Evolutionary conservation across 2,113 vertebrate species (phyloP).

Genomic region (Lichenostomus cassidix): DNA sequence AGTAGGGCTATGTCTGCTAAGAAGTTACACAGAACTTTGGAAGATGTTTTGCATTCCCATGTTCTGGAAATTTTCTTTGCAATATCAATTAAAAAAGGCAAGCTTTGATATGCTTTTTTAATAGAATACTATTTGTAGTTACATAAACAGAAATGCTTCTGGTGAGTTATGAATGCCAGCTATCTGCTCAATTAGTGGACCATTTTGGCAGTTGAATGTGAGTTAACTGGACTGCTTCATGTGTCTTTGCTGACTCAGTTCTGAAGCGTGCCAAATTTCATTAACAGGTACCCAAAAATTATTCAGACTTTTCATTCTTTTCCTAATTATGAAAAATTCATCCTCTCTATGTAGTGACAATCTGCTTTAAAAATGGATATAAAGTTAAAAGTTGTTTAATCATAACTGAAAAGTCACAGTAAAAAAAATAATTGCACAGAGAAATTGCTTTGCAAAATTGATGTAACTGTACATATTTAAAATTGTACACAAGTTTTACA

Average conservation of each 20-base stretch:
- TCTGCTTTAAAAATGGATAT: neutral
- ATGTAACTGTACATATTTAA: conserved; percentile 17
- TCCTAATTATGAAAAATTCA: neutral
- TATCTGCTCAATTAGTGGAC: neutral
- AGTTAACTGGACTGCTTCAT: neutral
- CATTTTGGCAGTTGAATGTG: neutral
- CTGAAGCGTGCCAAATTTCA: neutral
- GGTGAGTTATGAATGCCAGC: neutral
- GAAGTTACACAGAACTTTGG: neutral
- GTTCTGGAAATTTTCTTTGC: neutral
- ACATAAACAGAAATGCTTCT: neutral
- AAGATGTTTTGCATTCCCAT: neutral
- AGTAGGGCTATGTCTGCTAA: neutral
- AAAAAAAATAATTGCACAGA: neutral
- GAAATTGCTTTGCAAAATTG: conserved; percentile 39
- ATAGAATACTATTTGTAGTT: conserved; percentile 10
- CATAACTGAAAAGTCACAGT: neutral
- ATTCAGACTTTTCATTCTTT: neutral
- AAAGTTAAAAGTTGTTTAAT: conserved; percentile 15
- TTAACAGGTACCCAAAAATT: neutral
- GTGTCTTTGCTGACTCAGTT: conserved; percentile 8
- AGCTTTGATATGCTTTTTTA: neutral
- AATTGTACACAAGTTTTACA: conserved; percentile 27
- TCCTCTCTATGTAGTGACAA: neutral
- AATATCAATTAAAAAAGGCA: neutral